These are phyloP conservation scores for Corythornis madagascariensis DNA, from an alignment of 2,113 vertebrate species.

Conservation along the genomic window DNA sequence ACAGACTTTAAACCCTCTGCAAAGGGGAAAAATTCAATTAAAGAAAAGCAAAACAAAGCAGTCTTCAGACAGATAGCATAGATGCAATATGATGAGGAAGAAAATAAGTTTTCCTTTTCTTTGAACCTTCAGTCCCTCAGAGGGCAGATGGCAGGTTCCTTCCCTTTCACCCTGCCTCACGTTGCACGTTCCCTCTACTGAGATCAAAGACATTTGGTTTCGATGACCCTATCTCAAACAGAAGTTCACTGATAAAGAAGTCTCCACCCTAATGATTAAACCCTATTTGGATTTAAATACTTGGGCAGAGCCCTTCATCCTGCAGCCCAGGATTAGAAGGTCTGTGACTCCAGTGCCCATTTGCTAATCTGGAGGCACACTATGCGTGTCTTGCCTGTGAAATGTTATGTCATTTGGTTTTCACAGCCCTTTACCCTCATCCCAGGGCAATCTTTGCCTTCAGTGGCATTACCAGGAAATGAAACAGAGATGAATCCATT, in stretches of 20 bases:
- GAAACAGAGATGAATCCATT: neutral
- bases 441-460: neutral
- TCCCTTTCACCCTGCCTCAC: neutral
- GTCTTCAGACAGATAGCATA: neutral
- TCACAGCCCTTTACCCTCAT: neutral
- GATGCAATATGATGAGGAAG: neutral
- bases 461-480: neutral
- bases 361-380: conserved; percentile 43
- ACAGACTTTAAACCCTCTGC: neutral
- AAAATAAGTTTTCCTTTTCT: neutral
- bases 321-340: conserved; percentile 32
- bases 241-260: conserved; percentile 68
- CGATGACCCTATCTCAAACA: conserved; percentile 51
- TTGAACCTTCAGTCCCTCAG: neutral
- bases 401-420: neutral
- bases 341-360: neutral
- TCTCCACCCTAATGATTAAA: conserved; percentile 70
- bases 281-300: conserved; percentile 43
- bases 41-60: neutral
- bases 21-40: neutral
- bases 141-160: neutral
- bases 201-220: conserved; percentile 69
- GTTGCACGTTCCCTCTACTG: neutral
- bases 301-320: conserved; percentile 2
- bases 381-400: neutral